Evolutionary conservation across 2,888 invertebrate genomes (phyloP), one percentile per base, ranked within the genome.

Genomic region (Villa cingulata): DNA sequence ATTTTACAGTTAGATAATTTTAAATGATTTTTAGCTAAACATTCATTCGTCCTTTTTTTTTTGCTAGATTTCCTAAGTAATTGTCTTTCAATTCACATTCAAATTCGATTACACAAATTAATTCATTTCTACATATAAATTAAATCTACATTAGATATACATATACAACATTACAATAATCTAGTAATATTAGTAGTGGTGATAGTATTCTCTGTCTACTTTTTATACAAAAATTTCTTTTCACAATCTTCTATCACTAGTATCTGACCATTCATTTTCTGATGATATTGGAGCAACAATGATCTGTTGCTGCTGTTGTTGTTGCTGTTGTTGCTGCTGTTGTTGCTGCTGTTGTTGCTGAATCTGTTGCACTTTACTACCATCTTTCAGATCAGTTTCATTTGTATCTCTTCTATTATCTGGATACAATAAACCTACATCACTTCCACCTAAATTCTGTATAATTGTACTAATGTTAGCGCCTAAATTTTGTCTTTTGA

Each of bases 381-480:
- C 3, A 40, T 37, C 51, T 51, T 4, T 47, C n/a, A 15, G 38
- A 37, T 2, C 20, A 37, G n/a, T 7, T 41, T 19, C 45, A 37
- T 23, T 45, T 2, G 17, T 37, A 14, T 48, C 43, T 23, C 56
- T 41, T 16, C 57, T 48, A 38, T 45, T 57, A 42, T 59, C 57
- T 7, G 58, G 59, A 56, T 72, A 72, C 17, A 72, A 55, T 27
- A 68, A 54, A 9, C 70, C 70, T 6, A 67, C 68, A 10, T 70
- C 62, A 57, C 69, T 70, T 12, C 64, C 68, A 4, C 71, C 70
- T 36, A 72, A 57, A 60, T 72, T 72, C 53, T 72, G 71, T 38
- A 72, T 72, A 41, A 72, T 57, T 34, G 66, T 66, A n/a, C 70
- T 71, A 18, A 72, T 72, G 57, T 71, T 71, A 32, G 69, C 63